phyloP scores from a whole-genome alignment of 2,113 vertebrate genomes.

The Ceyx margarethae region DNA sequence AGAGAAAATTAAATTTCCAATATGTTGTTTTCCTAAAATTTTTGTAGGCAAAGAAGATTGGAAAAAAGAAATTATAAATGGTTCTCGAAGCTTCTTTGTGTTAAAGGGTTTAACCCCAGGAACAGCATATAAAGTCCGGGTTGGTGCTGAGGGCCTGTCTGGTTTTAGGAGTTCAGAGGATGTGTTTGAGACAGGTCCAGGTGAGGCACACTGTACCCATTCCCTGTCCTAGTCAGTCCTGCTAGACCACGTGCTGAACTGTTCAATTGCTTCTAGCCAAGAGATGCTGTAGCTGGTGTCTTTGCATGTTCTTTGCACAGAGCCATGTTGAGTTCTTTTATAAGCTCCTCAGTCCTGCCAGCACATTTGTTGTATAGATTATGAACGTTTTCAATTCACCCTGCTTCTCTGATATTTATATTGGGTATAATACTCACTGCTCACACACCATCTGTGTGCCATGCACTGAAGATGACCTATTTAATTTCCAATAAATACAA shows the following conservation, averaged over 20 bases:
- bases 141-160: conserved; percentile 86
- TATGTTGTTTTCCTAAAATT: conserved; percentile 80
- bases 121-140: conserved; percentile 89
- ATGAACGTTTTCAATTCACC: not conserved
- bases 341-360: not conserved
- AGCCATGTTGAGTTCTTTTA: not conserved
- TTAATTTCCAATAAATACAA: not conserved
- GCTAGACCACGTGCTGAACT: not conserved
- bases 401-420: not conserved
- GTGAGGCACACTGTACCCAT: conserved; percentile 79
- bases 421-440: not conserved
- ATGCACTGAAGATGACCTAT: not conserved
- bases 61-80: conserved; percentile 92
- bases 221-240: conserved; percentile 10
- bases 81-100: conserved; percentile 87
- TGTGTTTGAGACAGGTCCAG: conserved; percentile 91
- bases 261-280: conserved; percentile 6
- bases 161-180: conserved; percentile 86
- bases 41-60: conserved; percentile 90
- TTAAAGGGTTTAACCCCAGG: conserved; percentile 93
- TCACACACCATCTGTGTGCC: not conserved
- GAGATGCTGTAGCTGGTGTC: not conserved
- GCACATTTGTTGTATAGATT: not conserved
- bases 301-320: not conserved
- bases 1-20: conserved; percentile 67